phyloP scores from a whole-genome alignment of 2,888 invertebrate species.

The Aphrophora alni region DNA sequence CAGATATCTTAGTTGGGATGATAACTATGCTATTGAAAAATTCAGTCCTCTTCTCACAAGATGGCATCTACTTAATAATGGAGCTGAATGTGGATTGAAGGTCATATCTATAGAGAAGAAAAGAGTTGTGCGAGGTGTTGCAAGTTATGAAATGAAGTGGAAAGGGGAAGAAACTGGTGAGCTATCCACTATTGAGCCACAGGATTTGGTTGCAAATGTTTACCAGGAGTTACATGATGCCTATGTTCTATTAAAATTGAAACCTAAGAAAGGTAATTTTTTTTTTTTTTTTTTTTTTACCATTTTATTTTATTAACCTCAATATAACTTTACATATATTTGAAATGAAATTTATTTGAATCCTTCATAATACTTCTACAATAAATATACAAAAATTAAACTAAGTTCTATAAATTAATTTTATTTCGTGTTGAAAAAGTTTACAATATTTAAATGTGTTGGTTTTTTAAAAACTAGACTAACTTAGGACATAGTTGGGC shows the following conservation, averaged over 20 bases:
- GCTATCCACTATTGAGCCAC: conserved; percentile 69
- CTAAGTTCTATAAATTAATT: too few relatives aligned
- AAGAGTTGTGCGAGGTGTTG: conserved; percentile 63
- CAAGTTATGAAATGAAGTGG: conserved; percentile 78
- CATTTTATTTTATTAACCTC: neutral
- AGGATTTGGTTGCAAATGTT: conserved; percentile 65
- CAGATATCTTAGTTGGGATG: conserved; percentile 73
- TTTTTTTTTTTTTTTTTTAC: too few relatives aligned
- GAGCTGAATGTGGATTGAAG: conserved; percentile 52
- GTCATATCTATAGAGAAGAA: conserved; percentile 66
- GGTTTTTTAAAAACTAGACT: too few relatives aligned
- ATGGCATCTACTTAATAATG: conserved; percentile 70
- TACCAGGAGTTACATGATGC: conserved; percentile 68
- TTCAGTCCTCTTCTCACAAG: conserved; percentile 77
- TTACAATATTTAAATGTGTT: too few relatives aligned
- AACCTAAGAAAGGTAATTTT: conserved; percentile 54
- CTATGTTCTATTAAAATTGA: conserved; percentile 63
- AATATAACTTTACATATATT: neutral
- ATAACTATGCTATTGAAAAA: conserved; percentile 78
- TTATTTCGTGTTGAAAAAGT: too few relatives aligned
- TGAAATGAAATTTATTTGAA: neutral
- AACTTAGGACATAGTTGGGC: too few relatives aligned
- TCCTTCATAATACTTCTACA: neutral
- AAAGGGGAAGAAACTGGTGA: conserved; percentile 12
- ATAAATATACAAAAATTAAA: too few relatives aligned